Evolutionary conservation across 2,113 vertebrate genomes (phyloP).

Genomic region (Danionella cerebrum): DNA sequence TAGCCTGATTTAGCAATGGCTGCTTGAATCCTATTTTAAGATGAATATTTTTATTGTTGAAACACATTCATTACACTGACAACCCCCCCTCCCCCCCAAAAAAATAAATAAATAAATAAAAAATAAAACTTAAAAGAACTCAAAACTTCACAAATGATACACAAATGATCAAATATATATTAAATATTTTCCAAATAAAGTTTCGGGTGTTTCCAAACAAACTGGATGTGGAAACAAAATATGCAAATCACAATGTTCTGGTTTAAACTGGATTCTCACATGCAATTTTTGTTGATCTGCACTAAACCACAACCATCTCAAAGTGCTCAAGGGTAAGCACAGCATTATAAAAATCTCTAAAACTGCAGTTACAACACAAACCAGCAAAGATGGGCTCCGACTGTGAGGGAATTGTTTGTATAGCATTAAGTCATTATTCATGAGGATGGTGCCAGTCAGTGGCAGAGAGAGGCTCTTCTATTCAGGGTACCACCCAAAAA

Average conservation of each 20-base stretch:
- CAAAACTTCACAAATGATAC: no score
- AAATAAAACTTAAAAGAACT: no score
- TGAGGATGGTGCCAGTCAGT: constrained; percentile 36
- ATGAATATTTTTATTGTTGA: no score
- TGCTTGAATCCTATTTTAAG: no score
- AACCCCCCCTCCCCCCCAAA: no score
- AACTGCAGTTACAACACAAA: constrained; percentile 13
- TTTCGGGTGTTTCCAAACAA: background rate
- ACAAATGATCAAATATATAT: no score
- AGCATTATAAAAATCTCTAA: constrained; percentile 20
- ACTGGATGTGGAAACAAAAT: background rate
- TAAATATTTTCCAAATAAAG: background rate
- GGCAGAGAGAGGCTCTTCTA: constrained; percentile 1
- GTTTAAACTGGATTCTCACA: background rate
- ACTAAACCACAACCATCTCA: constrained; percentile 8
- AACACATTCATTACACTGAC: no score
- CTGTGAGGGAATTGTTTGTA: constrained; percentile 40
- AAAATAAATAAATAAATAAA: no score
- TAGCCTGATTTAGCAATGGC: no score
- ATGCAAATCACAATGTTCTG: background rate
- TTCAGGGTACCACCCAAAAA: constrained; percentile 12
- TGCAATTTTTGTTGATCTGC: constrained; percentile 23
- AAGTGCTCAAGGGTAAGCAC: constrained; percentile 10
- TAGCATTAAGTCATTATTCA: constrained; percentile 25
- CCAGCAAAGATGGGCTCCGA: background rate